These are phyloP conservation scores for Euphydryas editha DNA, from an alignment of 2,888 invertebrate genomes.

Conservation along the genomic window DNA sequence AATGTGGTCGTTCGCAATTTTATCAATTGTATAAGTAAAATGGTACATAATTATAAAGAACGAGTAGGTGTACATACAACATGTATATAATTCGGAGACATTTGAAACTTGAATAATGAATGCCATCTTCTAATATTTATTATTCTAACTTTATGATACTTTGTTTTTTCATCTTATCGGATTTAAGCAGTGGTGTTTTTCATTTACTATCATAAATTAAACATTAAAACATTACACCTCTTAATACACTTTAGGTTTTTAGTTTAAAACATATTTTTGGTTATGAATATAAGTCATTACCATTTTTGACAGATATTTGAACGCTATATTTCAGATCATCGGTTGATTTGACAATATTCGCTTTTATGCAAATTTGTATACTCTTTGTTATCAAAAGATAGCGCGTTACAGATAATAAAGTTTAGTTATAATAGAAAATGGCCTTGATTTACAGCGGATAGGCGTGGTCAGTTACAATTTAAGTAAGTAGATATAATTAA, in stretches of 20 bases:
- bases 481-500: slow-evolving; percentile 28
- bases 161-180: neutral
- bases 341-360: slow-evolving; percentile 2
- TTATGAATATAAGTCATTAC: neutral
- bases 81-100: too few relatives aligned
- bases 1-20: neutral
- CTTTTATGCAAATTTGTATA: neutral
- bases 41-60: too few relatives aligned
- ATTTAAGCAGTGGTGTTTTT: neutral
- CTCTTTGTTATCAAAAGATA: slow-evolving; percentile 1
- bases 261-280: neutral
- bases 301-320: neutral
- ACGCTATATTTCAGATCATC: neutral
- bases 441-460: slow-evolving; percentile 30
- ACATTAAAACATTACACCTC: neutral
- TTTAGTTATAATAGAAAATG: slow-evolving; percentile 27
- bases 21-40: neutral
- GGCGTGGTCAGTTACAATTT: slow-evolving; percentile 36
- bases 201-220: too few relatives aligned
- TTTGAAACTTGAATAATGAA: too few relatives aligned
- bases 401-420: slow-evolving; percentile 14
- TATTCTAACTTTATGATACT: too few relatives aligned
- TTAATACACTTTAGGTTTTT: neutral
- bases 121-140: too few relatives aligned
- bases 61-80: too few relatives aligned